A percentile compares a stretch with the other conserved stretches of the same genome.
Evolutionary conservation across 2,888 invertebrate species (phyloP).

Genomic region (Pyrgus malvae): DNA sequence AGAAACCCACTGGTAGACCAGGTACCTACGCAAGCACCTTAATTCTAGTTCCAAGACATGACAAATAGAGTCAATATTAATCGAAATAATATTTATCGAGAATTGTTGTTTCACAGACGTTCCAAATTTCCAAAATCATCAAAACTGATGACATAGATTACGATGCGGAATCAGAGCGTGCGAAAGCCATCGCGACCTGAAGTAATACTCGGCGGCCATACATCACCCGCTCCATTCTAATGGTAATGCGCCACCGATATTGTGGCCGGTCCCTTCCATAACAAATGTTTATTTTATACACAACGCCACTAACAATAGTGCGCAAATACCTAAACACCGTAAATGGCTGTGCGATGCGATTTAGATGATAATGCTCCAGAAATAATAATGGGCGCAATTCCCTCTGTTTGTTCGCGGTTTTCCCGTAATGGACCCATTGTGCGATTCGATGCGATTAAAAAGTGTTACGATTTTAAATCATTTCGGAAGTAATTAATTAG

Average conservation of each 20-base stretch:
- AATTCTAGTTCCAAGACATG: too few relatives aligned
- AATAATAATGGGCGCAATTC: slow-evolving; percentile 75
- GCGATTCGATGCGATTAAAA: not conserved
- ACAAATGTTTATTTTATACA: slow-evolving; percentile 83
- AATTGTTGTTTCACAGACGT: too few relatives aligned
- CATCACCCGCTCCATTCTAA: slow-evolving; percentile 77
- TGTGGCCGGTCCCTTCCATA: slow-evolving; percentile 70
- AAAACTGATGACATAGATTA: slow-evolving; percentile 25
- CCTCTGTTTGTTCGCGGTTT: slow-evolving; percentile 52
- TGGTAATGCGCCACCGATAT: slow-evolving; percentile 78
- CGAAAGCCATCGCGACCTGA: slow-evolving; percentile 37
- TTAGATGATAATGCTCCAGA: slow-evolving; percentile 78
- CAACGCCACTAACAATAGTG: slow-evolving; percentile 81
- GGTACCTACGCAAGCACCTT: too few relatives aligned
- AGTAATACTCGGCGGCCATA: slow-evolving; percentile 60
- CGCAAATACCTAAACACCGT: slow-evolving; percentile 80
- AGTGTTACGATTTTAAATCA: not conserved
- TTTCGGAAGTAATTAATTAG: not conserved
- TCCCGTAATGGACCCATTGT: slow-evolving; percentile 38
- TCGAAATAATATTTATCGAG: too few relatives aligned
- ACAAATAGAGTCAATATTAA: too few relatives aligned
- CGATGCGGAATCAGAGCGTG: slow-evolving; percentile 24
- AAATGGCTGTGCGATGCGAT: slow-evolving; percentile 76
- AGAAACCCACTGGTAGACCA: too few relatives aligned
- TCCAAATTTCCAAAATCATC: slow-evolving; percentile 13